phyloP scores from a whole-genome alignment of 2,113 vertebrate genomes.

The Hemicordylus capensis region DNA sequence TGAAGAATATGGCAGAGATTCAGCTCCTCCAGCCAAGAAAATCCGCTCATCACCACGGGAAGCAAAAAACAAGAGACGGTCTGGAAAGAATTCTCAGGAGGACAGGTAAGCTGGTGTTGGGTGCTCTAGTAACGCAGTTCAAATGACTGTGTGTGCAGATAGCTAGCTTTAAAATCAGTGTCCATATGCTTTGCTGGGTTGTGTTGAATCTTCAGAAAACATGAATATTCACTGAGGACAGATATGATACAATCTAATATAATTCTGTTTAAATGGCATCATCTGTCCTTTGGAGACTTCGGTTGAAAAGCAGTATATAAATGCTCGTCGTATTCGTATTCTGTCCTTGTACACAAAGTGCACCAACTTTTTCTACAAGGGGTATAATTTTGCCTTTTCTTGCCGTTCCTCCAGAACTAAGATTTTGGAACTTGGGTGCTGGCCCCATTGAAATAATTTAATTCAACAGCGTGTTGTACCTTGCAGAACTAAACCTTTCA shows the following conservation, averaged over 20 bases:
- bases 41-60: conserved; percentile 91
- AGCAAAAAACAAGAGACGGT: conserved; percentile 91
- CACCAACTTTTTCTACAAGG: background rate
- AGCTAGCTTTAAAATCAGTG: background rate
- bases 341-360: background rate
- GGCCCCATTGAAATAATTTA: too few species aligned
- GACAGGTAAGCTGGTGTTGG: conserved; percentile 83
- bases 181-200: background rate
- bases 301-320: too few species aligned
- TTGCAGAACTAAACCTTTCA: too few species aligned
- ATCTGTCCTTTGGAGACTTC: too few species aligned
- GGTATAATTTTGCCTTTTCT: background rate
- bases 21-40: conserved; percentile 92
- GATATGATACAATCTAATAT: background rate
- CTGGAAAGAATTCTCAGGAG: conserved; percentile 96
- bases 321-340: too few species aligned
- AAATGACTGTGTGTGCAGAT: too few species aligned
- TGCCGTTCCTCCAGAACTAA: background rate
- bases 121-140: background rate
- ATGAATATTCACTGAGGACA: background rate
- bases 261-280: background rate
- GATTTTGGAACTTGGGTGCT: background rate
- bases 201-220: background rate
- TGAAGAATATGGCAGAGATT: conserved; percentile 92
- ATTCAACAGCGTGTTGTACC: background rate